These are phyloP conservation scores for Drosophila baimaii DNA, from an alignment of 1,140 invertebrate genomes.

Conservation along the genomic window DNA sequence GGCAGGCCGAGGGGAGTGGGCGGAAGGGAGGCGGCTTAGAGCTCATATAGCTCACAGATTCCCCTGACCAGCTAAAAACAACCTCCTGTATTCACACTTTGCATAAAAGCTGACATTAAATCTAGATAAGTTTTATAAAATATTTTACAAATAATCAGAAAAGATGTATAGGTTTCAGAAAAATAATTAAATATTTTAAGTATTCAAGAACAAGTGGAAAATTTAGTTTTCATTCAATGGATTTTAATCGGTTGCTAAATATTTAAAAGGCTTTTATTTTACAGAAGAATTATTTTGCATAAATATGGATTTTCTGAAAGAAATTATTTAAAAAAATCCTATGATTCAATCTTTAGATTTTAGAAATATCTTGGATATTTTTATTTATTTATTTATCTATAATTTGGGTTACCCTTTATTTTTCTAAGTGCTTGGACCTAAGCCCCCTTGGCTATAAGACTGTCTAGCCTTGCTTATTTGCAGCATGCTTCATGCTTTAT, in stretches of 20 bases:
- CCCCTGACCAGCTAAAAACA: slow-evolving; percentile 30
- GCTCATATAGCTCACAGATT: slow-evolving; percentile 36
- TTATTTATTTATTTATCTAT: not conserved
- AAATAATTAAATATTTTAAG: not conserved
- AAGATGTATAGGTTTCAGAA: no score
- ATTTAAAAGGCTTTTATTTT: not conserved
- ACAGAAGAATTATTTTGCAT: no score
- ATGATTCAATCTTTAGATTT: not conserved
- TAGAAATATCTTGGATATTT: not conserved
- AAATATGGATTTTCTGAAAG: no score
- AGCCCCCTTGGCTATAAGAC: slow-evolving; percentile 56
- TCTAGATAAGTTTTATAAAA: not conserved
- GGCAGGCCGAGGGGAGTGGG: slow-evolving; percentile 6
- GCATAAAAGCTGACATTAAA: not conserved
- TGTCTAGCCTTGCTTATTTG: slow-evolving; percentile 82
- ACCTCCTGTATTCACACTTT: not conserved
- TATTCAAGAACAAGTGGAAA: no score
- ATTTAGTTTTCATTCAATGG: no score
- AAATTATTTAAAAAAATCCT: not conserved
- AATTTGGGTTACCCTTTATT: not conserved
- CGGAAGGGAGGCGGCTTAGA: slow-evolving; percentile 24
- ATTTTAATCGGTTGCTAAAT: not conserved
- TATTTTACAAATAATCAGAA: no score
- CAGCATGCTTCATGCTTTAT: slow-evolving; percentile 82
- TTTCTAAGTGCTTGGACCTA: not conserved